Evolutionary conservation across 23 tunicate species (phyloP), one percentile per base, ranked within the genome.

Genomic region (Halocynthia roretzi): DNA sequence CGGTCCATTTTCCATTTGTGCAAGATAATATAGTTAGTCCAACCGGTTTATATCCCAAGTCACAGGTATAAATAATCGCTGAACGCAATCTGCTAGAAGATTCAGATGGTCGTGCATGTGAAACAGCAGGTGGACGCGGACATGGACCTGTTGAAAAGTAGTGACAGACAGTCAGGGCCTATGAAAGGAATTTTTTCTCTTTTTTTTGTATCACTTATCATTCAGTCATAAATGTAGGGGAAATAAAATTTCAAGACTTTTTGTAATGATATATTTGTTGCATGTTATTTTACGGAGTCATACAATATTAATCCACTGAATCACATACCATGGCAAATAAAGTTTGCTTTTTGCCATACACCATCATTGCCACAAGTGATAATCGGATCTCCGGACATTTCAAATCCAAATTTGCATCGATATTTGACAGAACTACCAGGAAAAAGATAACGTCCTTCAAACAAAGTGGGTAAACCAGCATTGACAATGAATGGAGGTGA

Each of bases 321-420:
- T n/a, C n/a, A n/a, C 68, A 19, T 10, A 63, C 68, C 68, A 10
- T 63, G 68, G 68, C 68, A 63, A 8, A 10, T 44, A 10, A 63
- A 63, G 20, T 8, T 44, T 19, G 68, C 44, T 7, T 10, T 63
- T 63, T 63, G 44, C 68, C 68, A 63, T 10, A 19, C 68, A 19
- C 68, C 68, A 10, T 63, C 68, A 31, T 63, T 31, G 8, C 68
- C 68, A 63, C 68, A 63, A 19, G 20, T 63, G 7, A 63, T 63
- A 7, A 31, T 63, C 22, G 68, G 68, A 19, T 19, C 22, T 63
- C 68, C 68, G 22, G 44, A 19, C 10, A 63, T 31, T 63, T 63
- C 68, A 10, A 63, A 63, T 8, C 68, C 68, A 8, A 7, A 19
- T 63, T 63, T 10, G 10, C 68, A 63, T 63, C 10, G 20, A 44